Conservation (phyloP, 2,797 vertebrate genomes). For the Garrulus glandarius region DNA sequence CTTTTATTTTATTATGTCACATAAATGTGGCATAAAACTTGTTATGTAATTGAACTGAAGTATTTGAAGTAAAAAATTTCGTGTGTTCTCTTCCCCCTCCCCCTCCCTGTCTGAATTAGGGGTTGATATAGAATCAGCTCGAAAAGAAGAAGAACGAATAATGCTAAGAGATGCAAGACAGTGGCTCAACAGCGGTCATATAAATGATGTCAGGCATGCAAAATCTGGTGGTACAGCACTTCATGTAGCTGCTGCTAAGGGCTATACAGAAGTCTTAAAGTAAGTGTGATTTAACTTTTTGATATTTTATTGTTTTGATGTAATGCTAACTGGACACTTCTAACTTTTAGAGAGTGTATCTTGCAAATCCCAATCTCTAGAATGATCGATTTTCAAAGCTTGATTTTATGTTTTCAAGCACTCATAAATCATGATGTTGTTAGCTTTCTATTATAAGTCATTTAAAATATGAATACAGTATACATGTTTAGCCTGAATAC, state of each 20-base stretch:
- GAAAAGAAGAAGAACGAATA: slow-evolving; percentile 96
- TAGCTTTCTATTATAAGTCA: background rate
- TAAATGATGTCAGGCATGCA: slow-evolving; percentile 89
- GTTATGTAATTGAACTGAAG: background rate
- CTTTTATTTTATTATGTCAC: background rate
- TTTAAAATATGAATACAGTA: background rate
- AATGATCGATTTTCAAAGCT: background rate
- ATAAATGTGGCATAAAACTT: background rate
- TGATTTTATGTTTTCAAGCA: background rate
- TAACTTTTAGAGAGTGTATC: background rate
- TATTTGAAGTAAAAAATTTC: background rate
- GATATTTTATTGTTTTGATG: background rate
- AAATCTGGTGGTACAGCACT: slow-evolving; percentile 98
- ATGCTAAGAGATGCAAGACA: slow-evolving; percentile 97
- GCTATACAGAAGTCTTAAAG: slow-evolving; percentile 99
- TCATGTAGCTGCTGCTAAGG: slow-evolving; percentile 96
- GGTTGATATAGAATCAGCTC: slow-evolving; percentile 95
- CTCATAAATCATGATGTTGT: background rate
- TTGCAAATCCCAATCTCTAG: background rate
- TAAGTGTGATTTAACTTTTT: slow-evolving; percentile 74
- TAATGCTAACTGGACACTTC: background rate
- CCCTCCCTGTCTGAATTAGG: slow-evolving; percentile 70
- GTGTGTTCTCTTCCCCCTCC: background rate
- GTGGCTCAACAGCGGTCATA: slow-evolving; percentile 97
- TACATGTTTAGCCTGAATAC: background rate